phyloP scores from a whole-genome alignment of 2,888 invertebrate genomes.

The Tetragnatha montana region DNA sequence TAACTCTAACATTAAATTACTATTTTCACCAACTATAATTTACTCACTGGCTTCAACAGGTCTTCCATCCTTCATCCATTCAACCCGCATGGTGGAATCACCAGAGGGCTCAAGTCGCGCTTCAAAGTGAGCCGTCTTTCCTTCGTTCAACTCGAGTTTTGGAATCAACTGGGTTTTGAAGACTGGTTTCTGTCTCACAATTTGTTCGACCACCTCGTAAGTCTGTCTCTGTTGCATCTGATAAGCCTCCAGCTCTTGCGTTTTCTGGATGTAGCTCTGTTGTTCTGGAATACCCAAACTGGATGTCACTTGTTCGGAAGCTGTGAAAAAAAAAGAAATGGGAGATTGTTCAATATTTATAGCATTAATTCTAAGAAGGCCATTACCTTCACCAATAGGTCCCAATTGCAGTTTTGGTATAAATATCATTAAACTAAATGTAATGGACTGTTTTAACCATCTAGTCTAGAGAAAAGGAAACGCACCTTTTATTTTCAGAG shows the following conservation, averaged over 20 bases:
- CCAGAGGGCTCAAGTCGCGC: slow-evolving; percentile 94
- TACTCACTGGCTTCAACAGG: slow-evolving; percentile 77
- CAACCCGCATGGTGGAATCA: slow-evolving; percentile 91
- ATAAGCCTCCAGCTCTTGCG: slow-evolving; percentile 92
- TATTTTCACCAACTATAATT: too few species aligned
- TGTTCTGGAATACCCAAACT: slow-evolving; percentile 93
- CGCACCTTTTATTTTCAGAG: slow-evolving; percentile 79
- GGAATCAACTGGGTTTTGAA: slow-evolving; percentile 67
- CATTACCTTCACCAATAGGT: too few species aligned
- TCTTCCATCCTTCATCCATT: slow-evolving; percentile 94
- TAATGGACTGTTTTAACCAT: too few species aligned
- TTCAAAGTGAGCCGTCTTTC: slow-evolving; percentile 96
- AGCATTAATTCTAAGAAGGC: too few species aligned
- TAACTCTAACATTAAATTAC: too few species aligned
- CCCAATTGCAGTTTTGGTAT: too few species aligned
- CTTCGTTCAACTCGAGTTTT: slow-evolving; percentile 82
- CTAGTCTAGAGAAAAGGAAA: neutral
- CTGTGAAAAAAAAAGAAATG: slow-evolving; percentile 35
- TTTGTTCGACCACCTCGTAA: slow-evolving; percentile 63
- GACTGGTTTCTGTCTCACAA: slow-evolving; percentile 43
- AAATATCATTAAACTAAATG: too few species aligned
- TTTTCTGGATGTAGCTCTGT: slow-evolving; percentile 92
- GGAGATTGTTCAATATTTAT: too few species aligned
- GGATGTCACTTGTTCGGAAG: slow-evolving; percentile 75
- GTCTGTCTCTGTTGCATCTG: slow-evolving; percentile 77